Evolutionary conservation across 1,140 invertebrate genomes (phyloP), one percentile per base, ranked within the genome.

Genomic region (Drosophila orosa): DNA sequence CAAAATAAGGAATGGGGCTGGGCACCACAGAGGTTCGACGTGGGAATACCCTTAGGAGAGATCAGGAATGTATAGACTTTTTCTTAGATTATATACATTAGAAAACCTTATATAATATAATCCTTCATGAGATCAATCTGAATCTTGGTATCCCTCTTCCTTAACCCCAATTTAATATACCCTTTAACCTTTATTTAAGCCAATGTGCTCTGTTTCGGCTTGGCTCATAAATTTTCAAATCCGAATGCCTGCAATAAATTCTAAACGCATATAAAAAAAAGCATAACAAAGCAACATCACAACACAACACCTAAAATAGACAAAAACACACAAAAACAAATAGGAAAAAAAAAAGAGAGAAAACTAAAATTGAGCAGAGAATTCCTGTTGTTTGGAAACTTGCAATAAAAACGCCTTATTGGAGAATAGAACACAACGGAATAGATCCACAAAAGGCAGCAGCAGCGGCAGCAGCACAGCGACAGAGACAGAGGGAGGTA

Each of bases 241-340:
- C 77, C 77, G 60, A 80, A 83, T 84, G 84, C 71, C 84, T 89
- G 84, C 84, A 89, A 89, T 89, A 89, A 89, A 89, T 89, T 89
- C 79, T 63, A 48, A 80, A 72, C 57, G 58, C 73, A 89, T 89
- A 84, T 78, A 83, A 85, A 80, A 59, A 52, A 77, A 54, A 55
- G 62, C 62, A 54, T 69, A 68, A 55, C 57, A 57, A 59, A 68
- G 60, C 57, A 79, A 67, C 45, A 75, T 54, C 69, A 59, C 68
- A 80, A 69, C 44, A 65, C 67, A 86, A 86, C 84, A 89, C 72
- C 80, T 79, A 83, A 87, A 89, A 87, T 89, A 89, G 65, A 86
- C 58, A 85, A 72, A 65, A 67, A 39, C 40, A 50, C 19, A 60
- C 24, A 74, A 50, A 31, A 69, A 48, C 25, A 48, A 29, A 48